phyloP scores from a whole-genome alignment of 2,113 vertebrate species.

The Strix uralensis region DNA sequence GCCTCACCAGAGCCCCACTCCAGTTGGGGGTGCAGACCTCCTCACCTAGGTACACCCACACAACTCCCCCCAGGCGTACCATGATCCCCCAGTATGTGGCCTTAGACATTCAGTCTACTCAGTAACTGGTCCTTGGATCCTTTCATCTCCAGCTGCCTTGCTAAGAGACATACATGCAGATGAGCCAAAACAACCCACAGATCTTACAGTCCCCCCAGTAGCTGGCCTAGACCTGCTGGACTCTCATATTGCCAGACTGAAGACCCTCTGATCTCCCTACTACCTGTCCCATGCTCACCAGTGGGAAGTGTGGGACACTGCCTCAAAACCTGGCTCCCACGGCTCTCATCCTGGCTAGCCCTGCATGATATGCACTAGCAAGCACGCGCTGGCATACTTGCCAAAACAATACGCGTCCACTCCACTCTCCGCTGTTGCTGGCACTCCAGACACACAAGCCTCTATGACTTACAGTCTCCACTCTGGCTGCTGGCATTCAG shows the following conservation, averaged over 20 bases:
- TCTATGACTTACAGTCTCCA: not conserved
- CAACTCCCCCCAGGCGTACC: not conserved
- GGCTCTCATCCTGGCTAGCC: not conserved
- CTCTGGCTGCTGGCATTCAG: not conserved
- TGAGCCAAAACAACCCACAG: not conserved
- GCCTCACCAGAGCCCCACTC: not conserved
- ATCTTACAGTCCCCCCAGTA: not conserved
- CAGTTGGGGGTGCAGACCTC: not conserved
- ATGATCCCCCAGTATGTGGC: not conserved
- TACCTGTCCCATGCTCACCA: not conserved
- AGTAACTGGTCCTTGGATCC: not conserved
- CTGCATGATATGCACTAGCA: not conserved
- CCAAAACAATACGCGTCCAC: accelerated
- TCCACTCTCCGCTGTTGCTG: accelerated
- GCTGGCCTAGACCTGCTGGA: not conserved
- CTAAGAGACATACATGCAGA: not conserved
- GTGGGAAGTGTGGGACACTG: not conserved
- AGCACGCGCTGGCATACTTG: too few species aligned
- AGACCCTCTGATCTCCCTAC: not conserved
- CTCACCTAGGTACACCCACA: not conserved
- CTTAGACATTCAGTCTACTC: not conserved
- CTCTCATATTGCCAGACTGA: not conserved
- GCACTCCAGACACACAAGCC: not conserved
- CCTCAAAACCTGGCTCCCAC: not conserved
- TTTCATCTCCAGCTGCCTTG: not conserved